Percentiles rank a stretch among this genome's conserved stretches.
phyloP scores from a whole-genome alignment of 2,113 vertebrate species.

The Anarrhichthys ocellatus region DNA sequence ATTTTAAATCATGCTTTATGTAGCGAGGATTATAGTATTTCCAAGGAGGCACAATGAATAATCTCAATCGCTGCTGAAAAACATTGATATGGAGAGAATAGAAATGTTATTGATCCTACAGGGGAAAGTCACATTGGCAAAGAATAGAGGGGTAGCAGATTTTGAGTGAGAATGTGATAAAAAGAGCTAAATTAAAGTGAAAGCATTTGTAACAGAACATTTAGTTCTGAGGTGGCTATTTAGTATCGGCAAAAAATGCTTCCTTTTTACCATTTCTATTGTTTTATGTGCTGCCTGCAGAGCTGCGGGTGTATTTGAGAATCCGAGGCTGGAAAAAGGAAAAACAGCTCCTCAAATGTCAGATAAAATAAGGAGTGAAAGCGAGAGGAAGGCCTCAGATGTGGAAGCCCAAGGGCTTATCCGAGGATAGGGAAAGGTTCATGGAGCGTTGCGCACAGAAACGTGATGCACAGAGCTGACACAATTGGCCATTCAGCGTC shows the following conservation, averaged over 20 bases:
- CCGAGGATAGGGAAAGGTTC: slow-evolving; percentile 33
- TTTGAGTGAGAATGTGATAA: slow-evolving; percentile 1
- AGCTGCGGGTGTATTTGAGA: background rate
- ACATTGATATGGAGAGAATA: slow-evolving; percentile 21
- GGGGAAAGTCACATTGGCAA: background rate
- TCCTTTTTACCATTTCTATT: background rate
- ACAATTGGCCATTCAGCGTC: slow-evolving; percentile 35
- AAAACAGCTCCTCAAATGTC: slow-evolving; percentile 28
- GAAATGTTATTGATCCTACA: slow-evolving; percentile 32
- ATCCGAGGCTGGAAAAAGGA: background rate
- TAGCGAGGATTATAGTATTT: slow-evolving; percentile 46
- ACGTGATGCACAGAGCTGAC: slow-evolving; percentile 48
- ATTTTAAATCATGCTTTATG: slow-evolving; percentile 56
- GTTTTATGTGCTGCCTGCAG: background rate
- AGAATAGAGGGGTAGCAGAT: background rate
- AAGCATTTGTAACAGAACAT: slow-evolving; percentile 7
- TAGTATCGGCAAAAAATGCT: background rate
- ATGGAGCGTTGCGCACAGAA: slow-evolving; percentile 45
- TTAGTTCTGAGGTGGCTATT: background rate
- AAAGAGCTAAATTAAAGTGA: slow-evolving; percentile 17
- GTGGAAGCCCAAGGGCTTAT: slow-evolving; percentile 54
- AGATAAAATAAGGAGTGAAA: slow-evolving; percentile 49
- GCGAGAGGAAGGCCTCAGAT: slow-evolving; percentile 38
- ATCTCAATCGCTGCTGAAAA: slow-evolving; percentile 9
- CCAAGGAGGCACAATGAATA: slow-evolving; percentile 27